phyloP scores from a whole-genome alignment of 2,888 invertebrate genomes.

The Drosophila tripunctata region DNA sequence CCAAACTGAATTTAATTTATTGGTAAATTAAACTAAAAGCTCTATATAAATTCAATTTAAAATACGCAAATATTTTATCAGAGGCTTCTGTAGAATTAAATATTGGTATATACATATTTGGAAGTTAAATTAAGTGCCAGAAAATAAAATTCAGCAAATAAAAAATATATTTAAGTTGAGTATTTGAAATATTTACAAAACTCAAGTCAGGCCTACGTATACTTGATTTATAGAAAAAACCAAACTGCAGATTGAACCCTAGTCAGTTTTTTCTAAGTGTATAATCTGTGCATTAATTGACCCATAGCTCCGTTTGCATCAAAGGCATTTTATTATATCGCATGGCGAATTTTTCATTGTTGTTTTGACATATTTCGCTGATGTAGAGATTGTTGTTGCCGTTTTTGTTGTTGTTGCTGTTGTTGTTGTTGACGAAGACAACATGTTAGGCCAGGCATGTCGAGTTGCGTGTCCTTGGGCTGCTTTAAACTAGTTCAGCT shows the following conservation, averaged over 20 bases:
- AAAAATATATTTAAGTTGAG: not conserved
- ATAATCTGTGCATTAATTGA: conserved; percentile 19
- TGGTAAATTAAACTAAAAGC: no score
- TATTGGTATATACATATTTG: not conserved
- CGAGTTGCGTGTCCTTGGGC: conserved; percentile 64
- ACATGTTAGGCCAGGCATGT: conserved; percentile 55
- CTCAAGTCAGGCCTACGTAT: not conserved
- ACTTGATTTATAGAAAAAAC: not conserved
- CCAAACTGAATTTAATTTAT: no score
- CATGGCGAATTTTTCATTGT: conserved; percentile 42
- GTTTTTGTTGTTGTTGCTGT: no score
- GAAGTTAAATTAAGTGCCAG: not conserved
- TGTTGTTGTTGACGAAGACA: conserved; percentile 44
- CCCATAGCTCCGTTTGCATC: conserved; percentile 15
- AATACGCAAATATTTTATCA: no score
- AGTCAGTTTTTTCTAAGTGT: not conserved
- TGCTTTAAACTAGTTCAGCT: conserved; percentile 65
- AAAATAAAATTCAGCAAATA: not conserved
- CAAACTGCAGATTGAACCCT: not conserved
- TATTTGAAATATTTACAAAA: no score
- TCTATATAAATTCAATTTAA: no score
- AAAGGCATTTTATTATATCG: conserved; percentile 14
- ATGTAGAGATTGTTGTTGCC: no score
- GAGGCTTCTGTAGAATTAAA: not conserved
- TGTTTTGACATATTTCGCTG: conserved; percentile 49